A percentile compares a stretch with the other conserved stretches of the same genome.
Evolutionary conservation across 2,888 invertebrate genomes (phyloP).

Genomic region (Glyphotaelius pellucidus): DNA sequence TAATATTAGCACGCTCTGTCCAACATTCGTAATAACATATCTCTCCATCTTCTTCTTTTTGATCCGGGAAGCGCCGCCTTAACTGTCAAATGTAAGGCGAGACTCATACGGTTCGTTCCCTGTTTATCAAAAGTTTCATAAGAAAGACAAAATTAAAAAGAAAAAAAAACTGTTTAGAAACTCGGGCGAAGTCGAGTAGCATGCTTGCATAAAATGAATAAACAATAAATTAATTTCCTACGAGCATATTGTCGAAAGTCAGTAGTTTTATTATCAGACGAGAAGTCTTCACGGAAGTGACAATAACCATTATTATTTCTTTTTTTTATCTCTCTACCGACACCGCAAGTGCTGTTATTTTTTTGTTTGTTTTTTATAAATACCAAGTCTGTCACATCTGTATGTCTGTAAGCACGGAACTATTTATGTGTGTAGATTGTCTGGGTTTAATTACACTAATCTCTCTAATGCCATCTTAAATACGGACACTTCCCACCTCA

Average conservation of each 20-base stretch:
- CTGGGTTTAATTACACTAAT: background rate
- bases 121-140: too few relatives aligned
- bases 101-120: too few relatives aligned
- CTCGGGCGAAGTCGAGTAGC: background rate
- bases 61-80: too few relatives aligned
- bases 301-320: background rate
- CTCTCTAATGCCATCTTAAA: background rate
- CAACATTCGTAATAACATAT: too few relatives aligned
- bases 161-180: too few relatives aligned
- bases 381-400: background rate
- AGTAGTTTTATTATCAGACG: background rate
- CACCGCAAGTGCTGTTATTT: background rate
- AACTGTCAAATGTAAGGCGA: too few relatives aligned
- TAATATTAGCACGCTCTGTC: too few relatives aligned
- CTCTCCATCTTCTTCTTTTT: too few relatives aligned
- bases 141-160: too few relatives aligned
- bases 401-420: background rate
- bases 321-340: constrained; percentile 2
- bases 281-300: background rate
- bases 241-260: background rate
- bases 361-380: background rate
- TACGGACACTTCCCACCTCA: background rate
- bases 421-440: background rate
- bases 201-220: background rate
- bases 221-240: too few relatives aligned